Evolutionary conservation across 2,113 vertebrate species (phyloP).

Genomic region (Lagopus leucura): DNA sequence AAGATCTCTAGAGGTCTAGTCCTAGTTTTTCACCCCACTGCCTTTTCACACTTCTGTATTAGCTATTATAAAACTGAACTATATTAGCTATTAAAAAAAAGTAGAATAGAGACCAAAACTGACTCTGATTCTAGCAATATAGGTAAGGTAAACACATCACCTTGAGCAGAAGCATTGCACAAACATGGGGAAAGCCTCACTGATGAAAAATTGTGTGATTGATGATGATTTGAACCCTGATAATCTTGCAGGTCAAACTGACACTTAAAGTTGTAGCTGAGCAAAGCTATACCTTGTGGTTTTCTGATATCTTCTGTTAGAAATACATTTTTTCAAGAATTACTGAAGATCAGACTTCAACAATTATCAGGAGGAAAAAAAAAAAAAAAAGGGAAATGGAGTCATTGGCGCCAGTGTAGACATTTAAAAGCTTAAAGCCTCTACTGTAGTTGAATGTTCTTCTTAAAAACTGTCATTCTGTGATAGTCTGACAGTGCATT

Average conservation of each 20-base stretch:
- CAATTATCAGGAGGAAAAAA: neutral
- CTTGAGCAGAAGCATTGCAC: neutral
- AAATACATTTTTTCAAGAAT: neutral
- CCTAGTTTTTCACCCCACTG: neutral
- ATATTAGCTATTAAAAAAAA: neutral
- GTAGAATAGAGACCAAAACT: neutral
- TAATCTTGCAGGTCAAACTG: neutral
- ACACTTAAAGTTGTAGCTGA: neutral
- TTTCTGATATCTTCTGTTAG: neutral
- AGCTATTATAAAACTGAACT: neutral
- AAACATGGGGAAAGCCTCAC: neutral
- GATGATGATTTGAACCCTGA: neutral
- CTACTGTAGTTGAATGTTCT: neutral
- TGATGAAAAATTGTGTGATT: neutral
- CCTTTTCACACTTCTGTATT: neutral
- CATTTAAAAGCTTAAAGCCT: neutral
- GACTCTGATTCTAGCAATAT: neutral
- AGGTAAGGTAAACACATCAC: neutral
- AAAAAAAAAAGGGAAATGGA: neutral
- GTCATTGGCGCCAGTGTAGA: neutral
- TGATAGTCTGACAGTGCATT: neutral
- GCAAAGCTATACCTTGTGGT: neutral
- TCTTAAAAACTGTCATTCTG: neutral
- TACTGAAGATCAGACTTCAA: neutral
- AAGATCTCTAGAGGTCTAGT: neutral